These are phyloP conservation scores for Strigamia transsilvanica DNA, from an alignment of 2,888 invertebrate species.

Conservation along the genomic window DNA sequence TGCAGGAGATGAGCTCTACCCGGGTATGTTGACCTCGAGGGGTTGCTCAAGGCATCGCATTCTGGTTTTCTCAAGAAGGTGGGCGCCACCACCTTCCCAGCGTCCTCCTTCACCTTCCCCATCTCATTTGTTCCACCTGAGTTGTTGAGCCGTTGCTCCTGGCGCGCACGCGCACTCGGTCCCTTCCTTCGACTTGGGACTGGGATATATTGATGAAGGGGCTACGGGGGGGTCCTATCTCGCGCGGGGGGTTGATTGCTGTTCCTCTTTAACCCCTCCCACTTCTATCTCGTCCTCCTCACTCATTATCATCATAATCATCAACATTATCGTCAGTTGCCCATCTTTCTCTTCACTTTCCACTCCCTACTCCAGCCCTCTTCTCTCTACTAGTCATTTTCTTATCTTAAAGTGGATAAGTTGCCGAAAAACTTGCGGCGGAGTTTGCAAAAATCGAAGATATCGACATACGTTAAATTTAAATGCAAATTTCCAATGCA, in stretches of 20 bases:
- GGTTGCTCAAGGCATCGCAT: slow-evolving; percentile 32
- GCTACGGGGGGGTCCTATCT: background rate
- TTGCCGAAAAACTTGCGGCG: background rate
- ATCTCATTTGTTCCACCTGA: slow-evolving; percentile 42
- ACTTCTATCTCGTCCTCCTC: background rate
- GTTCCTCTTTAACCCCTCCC: background rate
- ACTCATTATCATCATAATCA: slow-evolving; percentile 39
- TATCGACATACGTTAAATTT: slow-evolving; percentile 5
- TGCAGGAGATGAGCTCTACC: slow-evolving; percentile 21
- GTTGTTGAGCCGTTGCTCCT: slow-evolving; percentile 24
- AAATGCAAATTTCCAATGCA: slow-evolving; percentile 9
- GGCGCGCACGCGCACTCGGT: slow-evolving; percentile 28
- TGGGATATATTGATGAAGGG: slow-evolving; percentile 21
- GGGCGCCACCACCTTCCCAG: slow-evolving; percentile 24
- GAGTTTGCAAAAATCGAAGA: slow-evolving; percentile 9
- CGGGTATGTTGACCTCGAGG: slow-evolving; percentile 33
- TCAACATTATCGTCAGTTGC: slow-evolving; percentile 35
- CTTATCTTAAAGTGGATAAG: slow-evolving; percentile 40
- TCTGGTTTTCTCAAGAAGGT: slow-evolving; percentile 39
- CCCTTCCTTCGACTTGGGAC: background rate
- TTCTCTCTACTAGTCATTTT: background rate
- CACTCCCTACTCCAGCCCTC: background rate
- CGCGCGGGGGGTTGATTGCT: slow-evolving; percentile 31
- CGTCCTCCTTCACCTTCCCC: slow-evolving; percentile 34
- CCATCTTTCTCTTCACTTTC: slow-evolving; percentile 7